A percentile compares a stretch with the other conserved stretches of the same genome.
These are phyloP conservation scores for Polyploca ridens DNA, from an alignment of 2,888 invertebrate species.

Conservation along the genomic window DNA sequence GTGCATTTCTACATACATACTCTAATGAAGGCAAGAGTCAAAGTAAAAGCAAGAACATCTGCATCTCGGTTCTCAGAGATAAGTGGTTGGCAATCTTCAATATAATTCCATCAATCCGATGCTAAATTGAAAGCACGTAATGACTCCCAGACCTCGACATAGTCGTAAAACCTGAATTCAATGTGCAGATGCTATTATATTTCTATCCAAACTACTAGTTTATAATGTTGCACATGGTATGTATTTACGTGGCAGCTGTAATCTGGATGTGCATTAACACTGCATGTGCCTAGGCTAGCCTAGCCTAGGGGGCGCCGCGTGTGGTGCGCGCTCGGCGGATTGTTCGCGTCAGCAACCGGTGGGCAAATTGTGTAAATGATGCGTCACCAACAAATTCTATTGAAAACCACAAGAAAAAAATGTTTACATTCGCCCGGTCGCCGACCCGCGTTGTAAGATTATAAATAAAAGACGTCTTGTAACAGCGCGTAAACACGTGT, in stretches of 20 bases:
- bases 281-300: not conserved
- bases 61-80: slow-evolving; percentile 8
- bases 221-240: slow-evolving; percentile 2
- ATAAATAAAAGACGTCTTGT: slow-evolving; percentile 28
- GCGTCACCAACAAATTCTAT: slow-evolving; percentile 40
- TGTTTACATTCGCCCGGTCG: not conserved
- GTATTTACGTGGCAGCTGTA: slow-evolving; percentile 29
- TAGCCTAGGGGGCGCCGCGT: slow-evolving; percentile 21
- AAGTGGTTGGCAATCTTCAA: slow-evolving; percentile 9
- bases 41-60: slow-evolving; percentile 6
- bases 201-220: slow-evolving; percentile 9
- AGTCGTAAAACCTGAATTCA: slow-evolving; percentile 10
- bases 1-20: not conserved
- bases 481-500: slow-evolving; percentile 40
- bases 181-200: slow-evolving; percentile 8
- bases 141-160: not conserved
- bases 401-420: slow-evolving; percentile 39
- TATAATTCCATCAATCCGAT: slow-evolving; percentile 13
- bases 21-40: not conserved
- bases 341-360: slow-evolving; percentile 18
- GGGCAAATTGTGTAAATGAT: slow-evolving; percentile 42
- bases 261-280: not conserved
- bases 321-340: slow-evolving; percentile 29
- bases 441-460: slow-evolving; percentile 5
- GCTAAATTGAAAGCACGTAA: slow-evolving; percentile 12